Percentiles rank a stretch among this genome's conserved stretches.
Evolutionary conservation across 2,113 vertebrate species (phyloP).

Genomic region (Pluvianellus socialis): DNA sequence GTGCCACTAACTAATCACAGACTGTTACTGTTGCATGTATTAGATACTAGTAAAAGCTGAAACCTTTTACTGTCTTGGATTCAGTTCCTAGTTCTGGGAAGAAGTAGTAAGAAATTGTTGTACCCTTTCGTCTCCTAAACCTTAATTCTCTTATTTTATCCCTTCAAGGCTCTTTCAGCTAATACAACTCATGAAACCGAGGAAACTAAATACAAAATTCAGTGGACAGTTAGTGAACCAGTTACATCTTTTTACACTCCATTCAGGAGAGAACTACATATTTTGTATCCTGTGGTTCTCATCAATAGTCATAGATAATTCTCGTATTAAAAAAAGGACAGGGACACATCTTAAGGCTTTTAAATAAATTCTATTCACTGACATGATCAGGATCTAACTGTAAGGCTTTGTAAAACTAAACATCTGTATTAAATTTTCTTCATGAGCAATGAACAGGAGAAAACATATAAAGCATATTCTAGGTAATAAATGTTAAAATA

Average conservation of each 20-base stretch:
- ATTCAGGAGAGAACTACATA: neutral
- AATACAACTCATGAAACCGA: neutral
- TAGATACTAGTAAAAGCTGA: neutral
- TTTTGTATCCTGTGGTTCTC: neutral
- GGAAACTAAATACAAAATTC: neutral
- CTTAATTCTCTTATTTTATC: neutral
- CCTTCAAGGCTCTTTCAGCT: neutral
- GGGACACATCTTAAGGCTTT: neutral
- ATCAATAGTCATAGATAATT: neutral
- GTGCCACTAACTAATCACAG: neutral
- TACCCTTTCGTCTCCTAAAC: neutral
- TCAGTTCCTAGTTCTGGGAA: neutral
- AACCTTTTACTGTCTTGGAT: neutral
- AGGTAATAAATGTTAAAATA: constrained; percentile 1
- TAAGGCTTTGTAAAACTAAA: neutral
- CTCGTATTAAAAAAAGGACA: neutral
- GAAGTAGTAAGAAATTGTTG: neutral
- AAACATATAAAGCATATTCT: neutral
- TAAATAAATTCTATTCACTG: neutral
- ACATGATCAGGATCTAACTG: neutral
- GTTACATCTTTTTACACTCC: neutral
- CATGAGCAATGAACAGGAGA: neutral
- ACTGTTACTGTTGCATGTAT: neutral
- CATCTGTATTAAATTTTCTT: neutral
- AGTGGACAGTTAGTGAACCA: neutral